Base-by-base conservation (phyloP, 2,888 invertebrate species). In the Neoascia interrupta region DNA sequence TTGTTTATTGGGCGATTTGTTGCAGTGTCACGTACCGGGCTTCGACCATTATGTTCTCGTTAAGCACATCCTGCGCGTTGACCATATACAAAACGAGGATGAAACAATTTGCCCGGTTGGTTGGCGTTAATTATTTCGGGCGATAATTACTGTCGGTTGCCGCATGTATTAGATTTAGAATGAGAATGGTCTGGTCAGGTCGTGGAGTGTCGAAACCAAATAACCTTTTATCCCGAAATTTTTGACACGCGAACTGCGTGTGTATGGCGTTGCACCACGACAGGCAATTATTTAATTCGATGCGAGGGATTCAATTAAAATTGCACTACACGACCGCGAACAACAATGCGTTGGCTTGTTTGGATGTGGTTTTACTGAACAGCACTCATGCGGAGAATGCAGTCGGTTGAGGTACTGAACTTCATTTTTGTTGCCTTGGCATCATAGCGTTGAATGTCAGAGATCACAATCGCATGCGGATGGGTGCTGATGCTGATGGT, bases 261-360 rank as follows among this genome's bases (percentile, higher is more conserved):
- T n/a, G n/a, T n/a, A n/a, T 3, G 1, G 13, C 19, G 10, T 11
- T 8, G 15, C 11, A 21, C 21, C 51, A 21, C 10, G 45, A 11
- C 16, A 18, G 68, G 49, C 34, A 68, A 68, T 68, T 68, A 49
- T 68, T 68, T 56, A 68, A 58, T 68, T 49, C 49, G 21, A 49
- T 23, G 56, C 49, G n/a, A 23, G 16, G 56, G n/a, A 13, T 68
- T 68, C 56, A 68, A 58, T 68, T 68, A 68, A 68, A 56, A 68
- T 49, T 58, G 56, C 68, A 58, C 54, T 18, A 37, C 23, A 51
- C n/a, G n/a, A n/a, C 49, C 49, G 13, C 41, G 23, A 21, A 68
- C 49, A 58, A 37, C 31, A 49, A 16, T 10, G 34, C 36, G n/a
- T 34, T 21, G 39, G 39, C 47, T 58, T 68, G 49, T 69, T 69